Conservation (phyloP, 2,113 vertebrate genomes). For the Heterotilapia buettikoferi region DNA sequence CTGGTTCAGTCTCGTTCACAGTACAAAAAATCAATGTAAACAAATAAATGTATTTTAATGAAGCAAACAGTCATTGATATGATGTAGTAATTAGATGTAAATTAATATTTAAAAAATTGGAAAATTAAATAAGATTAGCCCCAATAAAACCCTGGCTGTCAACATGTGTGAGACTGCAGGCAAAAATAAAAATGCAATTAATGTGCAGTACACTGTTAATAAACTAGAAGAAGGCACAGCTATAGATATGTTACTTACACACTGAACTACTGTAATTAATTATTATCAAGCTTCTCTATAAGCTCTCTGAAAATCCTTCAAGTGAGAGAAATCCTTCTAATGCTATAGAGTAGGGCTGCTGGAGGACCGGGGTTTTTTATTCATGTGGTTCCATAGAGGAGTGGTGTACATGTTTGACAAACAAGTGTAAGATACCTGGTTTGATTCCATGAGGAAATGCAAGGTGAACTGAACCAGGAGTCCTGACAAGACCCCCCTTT, state of each 20-base stretch:
- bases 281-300: neutral
- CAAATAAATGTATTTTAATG: neutral
- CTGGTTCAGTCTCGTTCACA: neutral
- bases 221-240: neutral
- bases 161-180: neutral
- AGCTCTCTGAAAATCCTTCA: neutral
- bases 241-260: neutral
- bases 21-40: neutral
- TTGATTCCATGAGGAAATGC: neutral
- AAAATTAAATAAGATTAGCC: neutral
- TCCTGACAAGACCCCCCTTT: neutral
- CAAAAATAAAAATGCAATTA: neutral
- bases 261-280: accelerated
- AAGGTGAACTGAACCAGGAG: neutral
- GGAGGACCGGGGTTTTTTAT: accelerated
- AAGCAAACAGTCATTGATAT: neutral
- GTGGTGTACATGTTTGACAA: neutral
- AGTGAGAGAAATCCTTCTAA: neutral
- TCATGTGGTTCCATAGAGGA: neutral
- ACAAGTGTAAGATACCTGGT: neutral
- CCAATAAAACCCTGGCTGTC: neutral
- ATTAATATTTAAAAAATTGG: neutral
- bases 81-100: neutral
- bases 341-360: neutral
- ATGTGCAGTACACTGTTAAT: neutral